These are phyloP conservation scores for Leptonema lineaticorne DNA, from an alignment of 1,140 invertebrate species.

Conservation along the genomic window DNA sequence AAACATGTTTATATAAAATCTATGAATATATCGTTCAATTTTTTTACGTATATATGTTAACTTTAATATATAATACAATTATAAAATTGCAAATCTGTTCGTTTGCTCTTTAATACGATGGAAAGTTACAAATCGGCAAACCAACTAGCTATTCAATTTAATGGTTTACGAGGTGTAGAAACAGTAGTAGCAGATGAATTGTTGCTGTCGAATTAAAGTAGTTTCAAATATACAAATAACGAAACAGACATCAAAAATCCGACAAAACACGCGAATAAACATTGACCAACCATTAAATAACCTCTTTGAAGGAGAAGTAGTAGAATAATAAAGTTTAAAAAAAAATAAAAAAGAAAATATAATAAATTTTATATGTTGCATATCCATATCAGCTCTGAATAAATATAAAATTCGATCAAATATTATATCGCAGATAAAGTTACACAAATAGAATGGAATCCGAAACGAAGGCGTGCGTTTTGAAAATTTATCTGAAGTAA, in stretches of 20 bases:
- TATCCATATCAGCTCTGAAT: not conserved
- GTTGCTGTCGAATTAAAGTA: conserved; percentile 26
- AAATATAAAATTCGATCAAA: not conserved
- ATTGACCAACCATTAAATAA: not conserved
- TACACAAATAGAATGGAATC: too few species aligned
- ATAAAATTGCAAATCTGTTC: conserved; percentile 19
- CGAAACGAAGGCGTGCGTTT: too few species aligned
- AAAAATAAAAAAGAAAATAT: too few species aligned
- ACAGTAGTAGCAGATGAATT: conserved; percentile 25
- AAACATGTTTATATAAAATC: too few species aligned
- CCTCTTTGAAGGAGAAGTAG: too few species aligned
- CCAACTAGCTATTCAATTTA: conserved; percentile 24
- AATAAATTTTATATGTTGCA: not conserved
- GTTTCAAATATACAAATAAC: conserved; percentile 19
- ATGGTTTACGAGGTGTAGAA: conserved; percentile 30
- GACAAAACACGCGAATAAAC: conserved; percentile 6
- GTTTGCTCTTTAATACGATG: too few species aligned
- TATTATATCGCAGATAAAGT: not conserved
- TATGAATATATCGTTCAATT: too few species aligned
- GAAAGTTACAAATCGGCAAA: too few species aligned
- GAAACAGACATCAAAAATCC: conserved; percentile 7
- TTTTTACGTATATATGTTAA: too few species aligned
- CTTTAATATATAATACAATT: too few species aligned
- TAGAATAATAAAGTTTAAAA: not conserved
- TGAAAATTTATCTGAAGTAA: not conserved